Evolutionary conservation across 2,113 vertebrate species (phyloP), one percentile per base, ranked within the genome.

Genomic region (Tetraodon nigroviridis): DNA sequence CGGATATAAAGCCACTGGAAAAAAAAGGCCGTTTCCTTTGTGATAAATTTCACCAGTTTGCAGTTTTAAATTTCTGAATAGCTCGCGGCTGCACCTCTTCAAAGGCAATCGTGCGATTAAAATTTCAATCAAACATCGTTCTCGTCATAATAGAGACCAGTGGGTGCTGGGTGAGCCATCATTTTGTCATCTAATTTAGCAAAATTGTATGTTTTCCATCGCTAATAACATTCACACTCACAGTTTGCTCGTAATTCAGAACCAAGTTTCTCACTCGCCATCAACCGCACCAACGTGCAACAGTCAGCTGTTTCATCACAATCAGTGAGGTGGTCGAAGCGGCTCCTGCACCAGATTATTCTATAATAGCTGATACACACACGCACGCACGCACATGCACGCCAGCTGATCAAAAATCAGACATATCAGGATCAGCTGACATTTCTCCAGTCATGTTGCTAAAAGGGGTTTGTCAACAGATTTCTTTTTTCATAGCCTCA

Each of bases 161-260:
- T 46, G 17, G 53, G 20, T 49, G 51, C 51, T 69, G 44, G 10
- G 49, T 32, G 57, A 69, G 45, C 72, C 71, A 63, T 84, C 83
- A 75, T 76, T 63, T 84, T 83, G 81, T 84, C 81, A 54, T 21
- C 69, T 41, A 15, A 29, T 75, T 71, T 78, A 59, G 67, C 53
- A 70, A 70, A 64, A 67, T 3, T 71, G 49, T 66, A 22, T 52
- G 61, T 51, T 61, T 71, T 56, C 57, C 51, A 51, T 21, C 47
- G 58, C 60, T 48, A 56, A 58, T 61, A 17, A 67, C 67, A 55
- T 51, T 37, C 61, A 51, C 56, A 53, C 55, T 51, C 59, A 62
- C 19, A 64, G 24, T 54, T 42, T 6, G 15, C 37, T 15, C n/a
- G 61, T 61, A n/a, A 47, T 70, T 13, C 17, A 15, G 4, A 32